A percentile compares a stretch with the other conserved stretches of the same genome.
phyloP scores from a whole-genome alignment of 2,888 invertebrate species.

The Mayetiola destructor region DNA sequence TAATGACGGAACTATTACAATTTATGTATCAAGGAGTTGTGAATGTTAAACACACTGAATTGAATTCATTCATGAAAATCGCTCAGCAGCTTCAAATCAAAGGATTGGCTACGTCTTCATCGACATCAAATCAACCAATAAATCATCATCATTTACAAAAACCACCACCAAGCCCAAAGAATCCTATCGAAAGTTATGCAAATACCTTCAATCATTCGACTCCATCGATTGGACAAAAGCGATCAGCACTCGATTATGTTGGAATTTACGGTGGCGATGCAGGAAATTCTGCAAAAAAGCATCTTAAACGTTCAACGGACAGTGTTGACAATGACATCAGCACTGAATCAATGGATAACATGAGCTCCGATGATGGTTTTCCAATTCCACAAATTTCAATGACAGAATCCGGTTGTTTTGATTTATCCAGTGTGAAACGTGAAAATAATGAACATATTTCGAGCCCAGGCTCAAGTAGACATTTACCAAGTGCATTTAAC shows the following conservation, averaged over 20 bases:
- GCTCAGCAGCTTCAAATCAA: slow-evolving; percentile 37
- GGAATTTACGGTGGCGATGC: neutral
- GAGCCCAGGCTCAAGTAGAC: slow-evolving; percentile 17
- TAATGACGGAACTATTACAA: slow-evolving; percentile 41
- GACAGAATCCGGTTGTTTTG: slow-evolving; percentile 30
- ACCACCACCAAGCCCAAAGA: slow-evolving; percentile 13
- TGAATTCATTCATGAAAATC: slow-evolving; percentile 36
- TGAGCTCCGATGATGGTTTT: slow-evolving; percentile 33
- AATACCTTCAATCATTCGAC: slow-evolving; percentile 16
- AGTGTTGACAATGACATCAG: slow-evolving; percentile 24
- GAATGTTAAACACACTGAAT: slow-evolving; percentile 36
- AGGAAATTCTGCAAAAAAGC: slow-evolving; percentile 28
- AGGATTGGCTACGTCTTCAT: slow-evolving; percentile 32
- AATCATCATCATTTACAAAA: slow-evolving; percentile 8
- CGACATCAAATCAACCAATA: slow-evolving; percentile 24
- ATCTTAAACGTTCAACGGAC: slow-evolving; percentile 26
- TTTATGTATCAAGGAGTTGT: slow-evolving; percentile 48
- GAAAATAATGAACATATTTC: slow-evolving; percentile 23
- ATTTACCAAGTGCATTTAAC: slow-evolving; percentile 20
- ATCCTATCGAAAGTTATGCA: slow-evolving; percentile 18
- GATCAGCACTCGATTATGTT: slow-evolving; percentile 20
- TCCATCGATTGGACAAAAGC: slow-evolving; percentile 22
- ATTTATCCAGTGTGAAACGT: slow-evolving; percentile 30
- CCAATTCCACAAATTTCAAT: slow-evolving; percentile 33
- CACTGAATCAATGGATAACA: slow-evolving; percentile 30